Base-by-base conservation (phyloP, 2,113 vertebrate species). In the Plotosus lineatus region DNA sequence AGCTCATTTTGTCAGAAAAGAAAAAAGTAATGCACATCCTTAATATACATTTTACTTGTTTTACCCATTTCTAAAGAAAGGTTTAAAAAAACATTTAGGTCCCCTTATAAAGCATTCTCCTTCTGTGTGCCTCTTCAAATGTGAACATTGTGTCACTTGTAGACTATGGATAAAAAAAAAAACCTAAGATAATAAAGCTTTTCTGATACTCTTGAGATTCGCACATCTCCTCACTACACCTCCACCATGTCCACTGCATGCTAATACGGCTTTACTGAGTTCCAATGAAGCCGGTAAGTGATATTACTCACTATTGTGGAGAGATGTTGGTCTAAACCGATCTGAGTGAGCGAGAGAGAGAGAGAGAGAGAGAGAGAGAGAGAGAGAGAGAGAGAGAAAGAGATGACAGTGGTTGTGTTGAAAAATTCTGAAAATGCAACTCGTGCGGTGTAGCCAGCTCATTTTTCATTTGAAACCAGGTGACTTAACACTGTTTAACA, bases 241-340 rank as follows among this genome's bases (percentile, higher is more conserved):
- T 69, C 40, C 65, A 44, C 12, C n/a, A 69, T 69, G 21, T 38
- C 38, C 63, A 65, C 53, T 2, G 55, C 58, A 84, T 77, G 68
- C 65, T 75, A 84, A 80, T 72, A 73, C 33, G 55, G 61, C 36
- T 19, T 51, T 40, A 42, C 73, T 61, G 58, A 44, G 50, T 79
- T 51, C 77, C 33, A 42, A 33, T 51, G 44, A n/a, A 76, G 36
- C 46, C 23, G 6, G 26, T 21, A 14, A 15, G 11, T 50, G 23
- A 65, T 77, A 78, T 80, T 74, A 72, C 72, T 63, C 63, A 80
- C 55, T 63, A 51, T 19, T 66, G 48, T 26, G 21, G 23, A 63
- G 63, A 77, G 46, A 44, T 77, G 73, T 77, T 73, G 65, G 72
- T 84, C 50, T 42, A 8, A n/a, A 28, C 42, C 28, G 19, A 17